Percentiles rank a stretch among this genome's conserved stretches.
These are phyloP conservation scores for Drosophila prolongata DNA, from an alignment of 2,888 invertebrate species.

Conservation along the genomic window DNA sequence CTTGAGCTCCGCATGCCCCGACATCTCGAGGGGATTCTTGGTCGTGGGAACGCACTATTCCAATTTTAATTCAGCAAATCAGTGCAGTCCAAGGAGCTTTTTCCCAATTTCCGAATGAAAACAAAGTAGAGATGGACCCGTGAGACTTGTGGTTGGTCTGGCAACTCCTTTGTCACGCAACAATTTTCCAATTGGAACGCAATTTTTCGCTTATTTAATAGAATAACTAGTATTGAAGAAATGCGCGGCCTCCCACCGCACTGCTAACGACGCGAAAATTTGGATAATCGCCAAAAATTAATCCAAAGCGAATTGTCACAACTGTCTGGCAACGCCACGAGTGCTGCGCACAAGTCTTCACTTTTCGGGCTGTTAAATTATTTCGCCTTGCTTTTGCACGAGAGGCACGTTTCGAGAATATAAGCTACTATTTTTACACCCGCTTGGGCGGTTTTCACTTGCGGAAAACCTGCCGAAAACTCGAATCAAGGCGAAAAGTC, in stretches of 20 bases:
- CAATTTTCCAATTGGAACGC: background rate
- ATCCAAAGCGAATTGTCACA: background rate
- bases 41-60: conserved; percentile 31
- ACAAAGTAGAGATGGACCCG: conserved; percentile 26
- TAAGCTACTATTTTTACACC: conserved; percentile 2
- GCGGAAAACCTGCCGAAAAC: conserved; percentile 13
- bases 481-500: conserved; percentile 8
- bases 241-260: background rate
- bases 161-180: conserved; percentile 14
- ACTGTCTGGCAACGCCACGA: conserved; percentile 13
- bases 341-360: conserved; percentile 19
- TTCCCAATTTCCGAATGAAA: conserved; percentile 26
- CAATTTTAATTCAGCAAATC: conserved; percentile 52
- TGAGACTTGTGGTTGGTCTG: conserved; percentile 5
- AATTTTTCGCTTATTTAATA: background rate
- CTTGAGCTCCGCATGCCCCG: conserved; percentile 69
- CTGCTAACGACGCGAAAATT: background rate
- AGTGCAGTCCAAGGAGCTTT: conserved; percentile 22
- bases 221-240: background rate
- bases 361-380: conserved; percentile 1
- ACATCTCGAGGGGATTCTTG: conserved; percentile 54
- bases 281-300: background rate
- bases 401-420: background rate
- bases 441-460: conserved; percentile 12
- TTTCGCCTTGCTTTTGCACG: background rate